Base-by-base conservation (phyloP, 2,888 invertebrate genomes). In the Athalia rosae region DNA sequence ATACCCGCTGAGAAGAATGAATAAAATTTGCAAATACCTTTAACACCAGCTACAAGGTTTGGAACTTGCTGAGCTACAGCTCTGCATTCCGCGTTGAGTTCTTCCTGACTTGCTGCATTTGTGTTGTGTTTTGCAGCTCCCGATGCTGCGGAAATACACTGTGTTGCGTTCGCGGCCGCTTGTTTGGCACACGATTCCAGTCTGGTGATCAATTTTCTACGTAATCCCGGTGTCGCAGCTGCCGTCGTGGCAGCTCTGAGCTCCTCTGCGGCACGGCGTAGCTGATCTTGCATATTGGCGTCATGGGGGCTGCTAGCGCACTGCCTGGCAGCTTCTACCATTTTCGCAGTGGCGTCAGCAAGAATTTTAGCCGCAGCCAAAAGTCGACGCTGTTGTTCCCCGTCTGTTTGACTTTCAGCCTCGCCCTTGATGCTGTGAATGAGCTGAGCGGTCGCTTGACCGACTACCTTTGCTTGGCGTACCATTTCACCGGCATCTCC, bases 311-410 rank as follows among this genome's bases (percentile, higher is more conserved):
- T 93, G 43, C 95, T 95, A 0, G 98, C 97, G 89, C 98, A 98
- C 76, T 96, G 95, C 78, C 99, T 92, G 0, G 98, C 98, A 0
- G 98, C 98, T 90, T 99, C 99, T 43, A 99, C 99, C 95, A 99
- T 96, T 82, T 96, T 93, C 0, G 98, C 97, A 0, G 99, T 99
- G 0, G 99, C 99, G 90, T 99, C 99, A 0, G 99, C 99, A 63
- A 97, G 89, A 77, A 96, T 93, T 88, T 98, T 98, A 13, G 99
- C 99, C 0, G 99, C 99, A 0, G 97, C 97, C 64, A 99, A 90
- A 74, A 99, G 91, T 78, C 96, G 93, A 81, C 96, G 94, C 85
- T 98, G 98, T n/a, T 95, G 92, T 76, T 98, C 98, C 0, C 97
- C 95, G 88, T 96, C 96, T 0, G 95, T 94, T 85, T 97, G 95